These are phyloP conservation scores for Macrosiphum euphorbiae DNA, from an alignment of 2,888 invertebrate genomes.

Conservation along the genomic window DNA sequence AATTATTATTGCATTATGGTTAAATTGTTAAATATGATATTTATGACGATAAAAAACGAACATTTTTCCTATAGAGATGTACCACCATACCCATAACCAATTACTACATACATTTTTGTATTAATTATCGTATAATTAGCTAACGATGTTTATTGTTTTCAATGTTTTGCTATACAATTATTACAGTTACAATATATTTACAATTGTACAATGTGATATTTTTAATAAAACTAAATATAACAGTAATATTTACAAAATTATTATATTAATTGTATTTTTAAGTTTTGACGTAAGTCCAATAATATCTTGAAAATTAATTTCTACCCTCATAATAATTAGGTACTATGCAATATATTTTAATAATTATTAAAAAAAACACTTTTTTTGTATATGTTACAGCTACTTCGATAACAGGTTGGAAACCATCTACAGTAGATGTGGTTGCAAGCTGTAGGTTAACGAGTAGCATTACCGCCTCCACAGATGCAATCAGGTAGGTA, in stretches of 20 bases:
- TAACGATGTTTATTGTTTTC: neutral
- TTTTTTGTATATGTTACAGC: conserved; percentile 49
- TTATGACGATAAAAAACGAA: neutral
- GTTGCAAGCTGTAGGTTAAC: conserved; percentile 61
- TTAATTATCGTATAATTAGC: neutral
- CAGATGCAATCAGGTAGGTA: conserved; percentile 54
- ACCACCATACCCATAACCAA: neutral
- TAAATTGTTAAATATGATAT: neutral
- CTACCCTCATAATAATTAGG: neutral
- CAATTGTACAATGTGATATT: neutral
- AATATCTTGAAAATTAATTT: neutral
- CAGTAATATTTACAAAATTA: neutral
- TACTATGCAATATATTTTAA: neutral
- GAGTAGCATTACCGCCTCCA: conserved; percentile 55
- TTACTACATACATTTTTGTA: no score
- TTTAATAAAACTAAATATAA: neutral
- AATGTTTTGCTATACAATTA: neutral
- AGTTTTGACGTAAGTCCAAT: neutral
- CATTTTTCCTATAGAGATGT: neutral
- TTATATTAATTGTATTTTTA: neutral
- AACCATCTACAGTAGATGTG: conserved; percentile 60
- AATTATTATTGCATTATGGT: neutral
- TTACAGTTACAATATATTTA: neutral
- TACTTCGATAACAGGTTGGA: conserved; percentile 63
- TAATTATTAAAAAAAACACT: neutral